A percentile compares a stretch with the other conserved stretches of the same genome.
Evolutionary conservation across 2,113 vertebrate genomes (phyloP).

Genomic region (Zosterops lateralis): DNA sequence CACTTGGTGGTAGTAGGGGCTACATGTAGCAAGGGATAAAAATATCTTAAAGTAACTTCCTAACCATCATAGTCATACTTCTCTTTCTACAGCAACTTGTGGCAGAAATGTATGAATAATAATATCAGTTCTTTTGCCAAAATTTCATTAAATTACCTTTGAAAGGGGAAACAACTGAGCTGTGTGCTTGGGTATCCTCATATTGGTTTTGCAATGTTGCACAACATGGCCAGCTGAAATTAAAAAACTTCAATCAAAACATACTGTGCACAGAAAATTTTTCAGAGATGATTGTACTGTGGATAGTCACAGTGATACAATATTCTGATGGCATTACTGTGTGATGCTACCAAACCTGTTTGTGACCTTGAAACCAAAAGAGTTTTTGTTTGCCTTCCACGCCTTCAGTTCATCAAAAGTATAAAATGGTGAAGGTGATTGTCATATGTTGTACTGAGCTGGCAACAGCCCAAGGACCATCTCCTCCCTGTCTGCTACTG

Average conservation of each 20-base stretch:
- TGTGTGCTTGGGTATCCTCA: neutral
- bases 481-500: neutral
- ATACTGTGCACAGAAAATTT: neutral
- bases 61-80: neutral
- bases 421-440: neutral
- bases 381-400: neutral
- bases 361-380: neutral
- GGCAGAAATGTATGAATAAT: neutral
- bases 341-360: neutral
- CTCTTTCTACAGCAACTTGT: neutral
- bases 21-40: neutral
- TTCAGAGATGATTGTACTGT: neutral
- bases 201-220: neutral
- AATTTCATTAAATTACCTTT: neutral
- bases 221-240: neutral
- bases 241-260: neutral
- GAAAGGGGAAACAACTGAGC: neutral
- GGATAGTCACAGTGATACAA: neutral
- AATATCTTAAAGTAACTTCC: neutral
- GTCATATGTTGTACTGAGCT: neutral
- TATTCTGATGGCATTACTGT: neutral
- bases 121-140: neutral
- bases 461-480: neutral
- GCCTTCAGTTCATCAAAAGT: neutral
- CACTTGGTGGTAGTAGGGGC: neutral